Base-by-base conservation (phyloP, 2,888 invertebrate species). In the Drosophila recens region DNA sequence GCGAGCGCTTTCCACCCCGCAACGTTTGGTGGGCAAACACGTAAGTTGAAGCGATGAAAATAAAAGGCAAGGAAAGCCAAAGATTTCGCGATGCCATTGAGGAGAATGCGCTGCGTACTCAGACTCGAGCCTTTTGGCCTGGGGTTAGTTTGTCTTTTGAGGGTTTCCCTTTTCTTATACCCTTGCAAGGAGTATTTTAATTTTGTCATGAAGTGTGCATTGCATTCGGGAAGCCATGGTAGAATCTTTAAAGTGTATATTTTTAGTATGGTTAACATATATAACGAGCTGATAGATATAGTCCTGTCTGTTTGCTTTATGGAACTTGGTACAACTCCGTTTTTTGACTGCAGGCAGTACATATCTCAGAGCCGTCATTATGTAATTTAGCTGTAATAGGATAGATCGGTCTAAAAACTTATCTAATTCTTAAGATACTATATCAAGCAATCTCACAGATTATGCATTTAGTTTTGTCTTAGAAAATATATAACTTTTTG, bases 1-100 rank as follows among this genome's bases (percentile, higher is more conserved):
- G 45, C 53, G 52, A 46, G 87, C 74, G 79, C 67, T 89, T 89
- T 87, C 89, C 89, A 89, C 89, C 89, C 89, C 87, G 87, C 82
- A 66, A 64, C 36, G 85, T 87, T 87, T 87, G 89, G 64, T 81
- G 87, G 87, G 58, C 66, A 81, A 85, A 85, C 80, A 89, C 58
- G 68, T 56, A 80, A 77, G 87, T 89, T 86, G 71, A 88, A 88
- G 75, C 72, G 75, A 66, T 67, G 61, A 68, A 70, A 73, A 46
- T 64, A 58, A 63, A 53, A 42, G 56, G 36, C 45, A 54, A 61
- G 56, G 63, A 67, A 72, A 56, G 53, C 40, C 53, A 72, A 79
- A 56, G 67, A 83, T 73, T 80, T 76, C 48, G 76, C 74, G 68
- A 57, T 74, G 58, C 74, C 54, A 64, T 45, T 52, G 17, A 62